Conservation (phyloP, 2,797 vertebrate genomes). For the Yasuhikotakia modesta region DNA sequence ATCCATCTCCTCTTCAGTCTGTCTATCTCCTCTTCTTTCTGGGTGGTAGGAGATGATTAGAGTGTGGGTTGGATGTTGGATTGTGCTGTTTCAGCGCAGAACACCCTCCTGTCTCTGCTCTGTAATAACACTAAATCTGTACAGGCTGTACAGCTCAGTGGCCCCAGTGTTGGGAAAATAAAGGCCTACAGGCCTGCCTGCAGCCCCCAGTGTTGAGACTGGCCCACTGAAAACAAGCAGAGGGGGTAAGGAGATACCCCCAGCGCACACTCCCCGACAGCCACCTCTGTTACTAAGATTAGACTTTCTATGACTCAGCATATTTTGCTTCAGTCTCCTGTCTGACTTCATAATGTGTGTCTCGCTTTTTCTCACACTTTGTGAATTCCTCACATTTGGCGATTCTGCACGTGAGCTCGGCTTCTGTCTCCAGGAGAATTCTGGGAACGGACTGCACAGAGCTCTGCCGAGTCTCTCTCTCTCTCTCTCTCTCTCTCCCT, state of each 20-base stretch:
- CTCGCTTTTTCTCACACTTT: conserved; percentile 24
- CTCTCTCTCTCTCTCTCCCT: background rate
- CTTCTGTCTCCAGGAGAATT: conserved; percentile 43
- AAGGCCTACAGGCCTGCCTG: conserved; percentile 62
- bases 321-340: conserved; percentile 37
- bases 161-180: conserved; percentile 50
- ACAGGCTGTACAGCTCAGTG: conserved; percentile 52
- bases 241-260: conserved; percentile 70
- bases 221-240: conserved; percentile 79
- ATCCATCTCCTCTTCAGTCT: conserved; percentile 3
- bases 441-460: conserved; percentile 48
- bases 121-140: conserved; percentile 75
- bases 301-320: conserved; percentile 54
- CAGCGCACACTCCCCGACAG: conserved; percentile 61
- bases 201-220: conserved; percentile 79
- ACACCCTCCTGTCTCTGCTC: conserved; percentile 68
- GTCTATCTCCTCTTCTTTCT: conserved; percentile 38
- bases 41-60: conserved; percentile 63
- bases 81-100: conserved; percentile 74
- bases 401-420: conserved; percentile 23
- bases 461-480: conserved; percentile 16
- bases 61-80: conserved; percentile 67
- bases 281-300: conserved; percentile 68
- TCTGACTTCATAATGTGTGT: conserved; percentile 17
- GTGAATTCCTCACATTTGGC: conserved; percentile 46